Evolutionary conservation across 2,888 invertebrate genomes (phyloP).

Genomic region (Exocentrus adspersus): DNA sequence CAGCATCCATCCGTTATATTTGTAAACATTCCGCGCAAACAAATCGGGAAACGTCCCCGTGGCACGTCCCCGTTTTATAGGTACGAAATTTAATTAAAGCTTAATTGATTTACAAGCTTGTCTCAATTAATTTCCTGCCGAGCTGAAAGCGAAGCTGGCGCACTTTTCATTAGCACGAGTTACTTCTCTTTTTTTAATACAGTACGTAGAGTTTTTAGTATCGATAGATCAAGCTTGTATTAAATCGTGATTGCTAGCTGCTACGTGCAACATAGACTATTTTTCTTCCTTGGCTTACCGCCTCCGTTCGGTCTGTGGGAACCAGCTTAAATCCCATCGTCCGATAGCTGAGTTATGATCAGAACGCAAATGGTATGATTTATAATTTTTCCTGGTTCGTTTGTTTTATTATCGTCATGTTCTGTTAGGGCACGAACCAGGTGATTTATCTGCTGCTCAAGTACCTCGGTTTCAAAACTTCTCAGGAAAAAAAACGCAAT

Average conservation of each 20-base stretch:
- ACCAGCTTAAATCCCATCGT: neutral
- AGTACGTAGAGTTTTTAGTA: too few relatives aligned
- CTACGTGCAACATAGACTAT: too few relatives aligned
- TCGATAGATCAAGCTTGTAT: too few relatives aligned
- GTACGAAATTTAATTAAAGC: constrained; percentile 19
- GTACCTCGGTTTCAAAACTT: too few relatives aligned
- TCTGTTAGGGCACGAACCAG: constrained; percentile 19
- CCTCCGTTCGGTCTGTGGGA: constrained; percentile 22
- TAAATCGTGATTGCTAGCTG: too few relatives aligned
- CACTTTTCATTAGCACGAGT: constrained; percentile 18
- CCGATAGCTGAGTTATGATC: constrained; percentile 21
- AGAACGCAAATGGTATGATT: constrained; percentile 26
- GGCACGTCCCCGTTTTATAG: neutral
- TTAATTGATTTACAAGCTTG: constrained; percentile 26
- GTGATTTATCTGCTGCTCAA: constrained; percentile 15
- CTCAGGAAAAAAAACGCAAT: constrained; percentile 38
- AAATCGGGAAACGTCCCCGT: constrained; percentile 11
- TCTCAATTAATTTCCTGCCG: constrained; percentile 23
- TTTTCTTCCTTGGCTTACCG: neutral
- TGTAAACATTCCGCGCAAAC: neutral
- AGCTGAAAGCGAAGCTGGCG: constrained; percentile 2
- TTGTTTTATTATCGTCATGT: constrained; percentile 21
- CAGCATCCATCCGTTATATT: too few relatives aligned
- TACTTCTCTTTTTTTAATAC: constrained; percentile 15
- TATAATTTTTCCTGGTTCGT: constrained; percentile 27